Conservation (phyloP, 2,888 invertebrate species). For the Morpho achilles region DNA sequence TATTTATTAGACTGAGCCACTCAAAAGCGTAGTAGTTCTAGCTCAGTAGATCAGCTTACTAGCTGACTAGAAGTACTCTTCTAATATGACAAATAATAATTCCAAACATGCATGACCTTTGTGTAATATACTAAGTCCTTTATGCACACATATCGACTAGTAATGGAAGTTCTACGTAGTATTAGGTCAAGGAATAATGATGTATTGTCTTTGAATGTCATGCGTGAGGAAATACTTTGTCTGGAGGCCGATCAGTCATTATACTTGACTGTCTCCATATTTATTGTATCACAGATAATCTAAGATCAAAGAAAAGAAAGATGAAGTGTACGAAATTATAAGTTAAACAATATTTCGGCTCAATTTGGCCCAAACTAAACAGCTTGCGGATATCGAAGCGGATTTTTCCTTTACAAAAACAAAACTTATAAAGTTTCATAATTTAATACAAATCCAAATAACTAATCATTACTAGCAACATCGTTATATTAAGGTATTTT, state of each 20-base stretch:
- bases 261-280: not conserved
- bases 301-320: not conserved
- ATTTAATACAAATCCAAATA: no score
- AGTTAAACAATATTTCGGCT: no score
- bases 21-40: no score
- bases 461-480: no score
- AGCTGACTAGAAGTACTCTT: no score
- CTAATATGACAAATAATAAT: slow-evolving; percentile 10
- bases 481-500: no score
- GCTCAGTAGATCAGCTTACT: no score
- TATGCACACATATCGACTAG: not conserved
- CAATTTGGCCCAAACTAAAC: no score
- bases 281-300: not conserved
- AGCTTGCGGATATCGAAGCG: no score
- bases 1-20: no score
- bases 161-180: slow-evolving; percentile 6
- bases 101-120: slow-evolving; percentile 10
- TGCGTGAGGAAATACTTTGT: not conserved
- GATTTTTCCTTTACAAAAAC: no score
- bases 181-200: slow-evolving; percentile 20
- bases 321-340: not conserved
- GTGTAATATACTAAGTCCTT: not conserved
- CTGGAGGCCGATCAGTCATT: not conserved
- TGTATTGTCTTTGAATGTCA: slow-evolving; percentile 10
- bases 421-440: no score